Evolutionary conservation across 2,797 vertebrate genomes (phyloP).

Genomic region (Neosilurus hyrtlii): DNA sequence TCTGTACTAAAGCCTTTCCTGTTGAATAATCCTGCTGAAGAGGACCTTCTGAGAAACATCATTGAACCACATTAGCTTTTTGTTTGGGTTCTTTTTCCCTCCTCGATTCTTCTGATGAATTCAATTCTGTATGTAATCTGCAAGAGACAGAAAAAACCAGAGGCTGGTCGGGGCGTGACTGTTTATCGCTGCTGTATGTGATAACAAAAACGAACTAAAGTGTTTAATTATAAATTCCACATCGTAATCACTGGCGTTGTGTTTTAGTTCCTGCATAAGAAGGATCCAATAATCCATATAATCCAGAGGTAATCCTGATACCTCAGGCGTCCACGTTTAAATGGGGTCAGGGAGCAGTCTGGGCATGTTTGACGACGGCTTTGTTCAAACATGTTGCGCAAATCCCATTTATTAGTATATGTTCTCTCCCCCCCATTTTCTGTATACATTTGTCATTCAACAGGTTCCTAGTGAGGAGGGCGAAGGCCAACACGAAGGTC

Average conservation of each 20-base stretch:
- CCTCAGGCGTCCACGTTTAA: not conserved
- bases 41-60: not conserved
- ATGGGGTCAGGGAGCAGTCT: not conserved
- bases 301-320: constrained; percentile 4
- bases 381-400: not conserved
- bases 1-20: too few species aligned
- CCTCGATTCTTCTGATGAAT: not conserved
- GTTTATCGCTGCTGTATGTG: not conserved
- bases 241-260: not conserved
- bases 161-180: not conserved
- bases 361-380: not conserved
- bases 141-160: not conserved
- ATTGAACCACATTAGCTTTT: not conserved
- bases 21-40: too few species aligned
- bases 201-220: not conserved
- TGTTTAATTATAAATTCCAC: not conserved
- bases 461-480: not conserved
- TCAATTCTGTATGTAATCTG: not conserved
- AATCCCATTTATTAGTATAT: not conserved
- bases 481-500: not conserved
- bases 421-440: not conserved
- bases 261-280: not conserved
- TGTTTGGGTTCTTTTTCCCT: not conserved
- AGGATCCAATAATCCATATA: not conserved
- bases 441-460: not conserved